Percentiles rank a stretch among this genome's conserved stretches.
Conservation (phyloP, 2,888 invertebrate genomes). For the Chymomyza procnemis region DNA sequence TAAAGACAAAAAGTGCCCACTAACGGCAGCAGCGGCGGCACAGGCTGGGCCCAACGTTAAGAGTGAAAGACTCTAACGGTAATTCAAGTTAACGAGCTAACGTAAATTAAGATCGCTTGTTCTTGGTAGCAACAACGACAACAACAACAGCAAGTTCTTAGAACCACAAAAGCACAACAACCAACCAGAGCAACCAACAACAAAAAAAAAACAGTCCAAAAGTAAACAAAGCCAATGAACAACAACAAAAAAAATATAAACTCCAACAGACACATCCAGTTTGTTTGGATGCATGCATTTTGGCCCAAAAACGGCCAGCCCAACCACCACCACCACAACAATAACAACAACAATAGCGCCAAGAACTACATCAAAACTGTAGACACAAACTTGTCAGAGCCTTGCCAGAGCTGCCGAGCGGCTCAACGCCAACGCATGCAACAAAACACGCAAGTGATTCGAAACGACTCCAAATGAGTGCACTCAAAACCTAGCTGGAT, state of each 20-base stretch:
- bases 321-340: constrained; percentile 19
- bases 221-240: not conserved
- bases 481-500: constrained; percentile 4
- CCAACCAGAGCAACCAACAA: no score
- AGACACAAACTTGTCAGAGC: not conserved
- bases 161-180: constrained; percentile 13
- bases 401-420: not conserved
- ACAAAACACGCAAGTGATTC: constrained; percentile 33
- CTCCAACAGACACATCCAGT: constrained; percentile 1
- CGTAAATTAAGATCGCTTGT: constrained; percentile 73
- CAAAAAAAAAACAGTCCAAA: not conserved
- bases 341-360: not conserved
- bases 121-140: constrained; percentile 32
- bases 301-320: constrained; percentile 50
- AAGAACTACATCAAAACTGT: not conserved
- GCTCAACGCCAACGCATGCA: constrained; percentile 59
- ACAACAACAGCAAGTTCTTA: constrained; percentile 20
- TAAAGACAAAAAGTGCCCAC: constrained; percentile 1
- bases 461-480: constrained; percentile 30
- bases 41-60: constrained; percentile 26
- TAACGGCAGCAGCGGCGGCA: not conserved
- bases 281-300: not conserved
- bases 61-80: constrained; percentile 66
- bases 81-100: constrained; percentile 70
- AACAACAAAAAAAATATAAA: constrained; percentile 17